Percentiles rank a stretch among this genome's conserved stretches.
These are phyloP conservation scores for Micronycteris hirsuta DNA, from an alignment of 2,113 vertebrate species.

Conservation along the genomic window DNA sequence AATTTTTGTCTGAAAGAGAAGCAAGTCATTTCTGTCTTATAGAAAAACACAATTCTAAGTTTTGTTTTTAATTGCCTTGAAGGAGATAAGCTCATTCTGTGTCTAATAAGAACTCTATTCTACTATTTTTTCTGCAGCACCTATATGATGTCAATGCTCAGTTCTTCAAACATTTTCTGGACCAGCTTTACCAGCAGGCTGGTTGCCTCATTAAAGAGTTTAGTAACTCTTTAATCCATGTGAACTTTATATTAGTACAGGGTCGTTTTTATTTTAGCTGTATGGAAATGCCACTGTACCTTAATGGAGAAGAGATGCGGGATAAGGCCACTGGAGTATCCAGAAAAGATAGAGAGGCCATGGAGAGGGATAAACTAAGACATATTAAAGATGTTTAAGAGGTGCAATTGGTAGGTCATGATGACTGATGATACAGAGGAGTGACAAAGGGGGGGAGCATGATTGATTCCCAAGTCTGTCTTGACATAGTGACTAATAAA, in stretches of 20 bases:
- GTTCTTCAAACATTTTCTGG: neutral
- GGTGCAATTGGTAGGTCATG: neutral
- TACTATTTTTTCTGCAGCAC: neutral
- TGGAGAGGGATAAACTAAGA: neutral
- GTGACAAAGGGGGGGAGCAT: neutral
- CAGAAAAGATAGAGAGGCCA: neutral
- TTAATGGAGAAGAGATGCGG: neutral
- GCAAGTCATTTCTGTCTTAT: constrained; percentile 11
- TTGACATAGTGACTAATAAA: neutral
- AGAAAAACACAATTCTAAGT: neutral
- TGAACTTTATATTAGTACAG: neutral
- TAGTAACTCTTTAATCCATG: constrained; percentile 20
- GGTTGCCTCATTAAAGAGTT: constrained; percentile 14
- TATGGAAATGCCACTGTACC: neutral
- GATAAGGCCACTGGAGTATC: neutral
- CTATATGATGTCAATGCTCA: neutral
- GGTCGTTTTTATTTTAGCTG: constrained; percentile 26
- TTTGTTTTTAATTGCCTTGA: neutral
- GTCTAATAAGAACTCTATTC: constrained; percentile 24
- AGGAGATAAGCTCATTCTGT: neutral
- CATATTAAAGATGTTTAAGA: neutral
- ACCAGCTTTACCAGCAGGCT: neutral
- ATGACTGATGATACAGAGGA: neutral
- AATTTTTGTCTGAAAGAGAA: neutral
- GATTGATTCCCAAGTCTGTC: neutral